Evolutionary conservation across 92 coral and sea anemone genomes (phyloP), one percentile per base, ranked within the genome.

Genomic region (Parazoanthus atlanticus): DNA sequence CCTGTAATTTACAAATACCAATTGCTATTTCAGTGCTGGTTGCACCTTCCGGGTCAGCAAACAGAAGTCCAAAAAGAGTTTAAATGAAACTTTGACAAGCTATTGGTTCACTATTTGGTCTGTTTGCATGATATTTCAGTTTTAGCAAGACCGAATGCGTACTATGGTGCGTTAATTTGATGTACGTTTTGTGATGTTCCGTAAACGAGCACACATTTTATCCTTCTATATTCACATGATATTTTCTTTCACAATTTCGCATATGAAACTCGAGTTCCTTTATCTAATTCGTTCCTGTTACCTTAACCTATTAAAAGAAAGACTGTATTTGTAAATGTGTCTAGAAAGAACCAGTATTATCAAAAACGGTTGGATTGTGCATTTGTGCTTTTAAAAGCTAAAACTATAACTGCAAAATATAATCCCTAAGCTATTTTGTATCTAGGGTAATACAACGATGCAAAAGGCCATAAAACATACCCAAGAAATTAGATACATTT

Each of bases 401-500:
- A 21, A 23, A 28, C 69, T 61, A 61, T 5, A 25, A 21, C 8
- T 61, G n/a, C 69, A 61, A 1, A 61, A 21, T 2, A 8, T 5
- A 61, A 61, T 0, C 69, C 2, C 69, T 15, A 13, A 61, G n/a
- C 4, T 61, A 6, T 0, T 23, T 61, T 61, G 28, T 25, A 61
- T 25, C 28, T 61, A 9, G 28, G 69, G 26, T 25, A 61, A 19
- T 61, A 61, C 26, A 56, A 61, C 69, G 66, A 56, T 56, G 69
- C 26, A 17, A 25, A 17, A 7, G 3, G 69, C 21, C n/a, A 61
- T 19, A 61, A 61, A 61, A 61, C 21, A 61, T 5, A 61, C 21
- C 69, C 28, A 61, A 75, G 79, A 75, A 36, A 36, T 75, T 36
- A 36, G 79, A 33, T 75, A 36, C 28, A 36, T 36, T 74, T 75